A percentile compares a stretch with the other conserved stretches of the same genome.
Evolutionary conservation across 2,888 invertebrate species (phyloP).

Genomic region (Lordiphosa andalusiaca): DNA sequence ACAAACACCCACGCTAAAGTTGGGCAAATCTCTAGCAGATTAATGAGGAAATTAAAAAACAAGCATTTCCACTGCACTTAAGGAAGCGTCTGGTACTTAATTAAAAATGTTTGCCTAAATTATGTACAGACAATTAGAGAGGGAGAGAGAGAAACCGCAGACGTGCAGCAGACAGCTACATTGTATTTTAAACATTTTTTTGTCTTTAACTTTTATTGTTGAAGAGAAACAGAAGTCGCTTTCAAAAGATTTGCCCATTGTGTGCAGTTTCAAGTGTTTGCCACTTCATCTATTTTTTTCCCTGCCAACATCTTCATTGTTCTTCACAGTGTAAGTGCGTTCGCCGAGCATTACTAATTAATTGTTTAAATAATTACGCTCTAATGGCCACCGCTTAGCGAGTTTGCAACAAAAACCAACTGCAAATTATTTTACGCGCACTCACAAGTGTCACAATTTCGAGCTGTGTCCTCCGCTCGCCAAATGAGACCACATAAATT

Average conservation of each 20-base stretch:
- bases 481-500: conserved; percentile 66
- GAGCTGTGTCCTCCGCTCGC: conserved; percentile 35
- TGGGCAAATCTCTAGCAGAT: conserved; percentile 25
- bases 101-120: conserved; percentile 59
- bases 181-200: conserved; percentile 27
- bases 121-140: conserved; percentile 56
- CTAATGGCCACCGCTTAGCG: conserved; percentile 37
- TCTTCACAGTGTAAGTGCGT: conserved; percentile 42
- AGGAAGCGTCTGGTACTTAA: conserved; percentile 42
- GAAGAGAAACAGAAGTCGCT: conserved; percentile 22
- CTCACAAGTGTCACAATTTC: conserved; percentile 66
- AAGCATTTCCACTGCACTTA: conserved; percentile 17
- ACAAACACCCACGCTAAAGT: not conserved
- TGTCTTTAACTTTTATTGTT: conserved; percentile 24
- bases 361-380: conserved; percentile 67
- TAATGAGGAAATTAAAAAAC: conserved; percentile 43
- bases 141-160: conserved; percentile 48
- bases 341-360: conserved; percentile 62
- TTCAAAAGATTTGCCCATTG: conserved; percentile 8
- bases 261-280: conserved; percentile 19
- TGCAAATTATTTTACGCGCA: conserved; percentile 60
- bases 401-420: conserved; percentile 39
- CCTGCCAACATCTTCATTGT: conserved; percentile 47
- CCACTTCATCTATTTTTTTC: conserved; percentile 39
- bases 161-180: conserved; percentile 30